Conservation (phyloP, 2,113 vertebrate genomes). For the Procavia capensis region DNA sequence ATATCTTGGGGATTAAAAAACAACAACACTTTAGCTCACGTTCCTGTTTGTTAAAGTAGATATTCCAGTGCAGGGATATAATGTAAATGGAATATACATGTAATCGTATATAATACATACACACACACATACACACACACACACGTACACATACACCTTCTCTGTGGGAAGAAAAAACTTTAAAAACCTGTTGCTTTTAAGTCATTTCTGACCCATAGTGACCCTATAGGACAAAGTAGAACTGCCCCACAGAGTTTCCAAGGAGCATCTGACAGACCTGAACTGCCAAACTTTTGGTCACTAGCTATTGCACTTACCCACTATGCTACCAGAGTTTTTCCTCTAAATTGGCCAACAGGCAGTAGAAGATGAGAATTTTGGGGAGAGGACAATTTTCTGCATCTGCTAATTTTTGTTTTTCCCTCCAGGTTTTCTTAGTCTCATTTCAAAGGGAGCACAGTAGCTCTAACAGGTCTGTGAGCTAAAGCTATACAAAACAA, state of each 20-base stretch:
- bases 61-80: constrained; percentile 14
- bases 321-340: not conserved
- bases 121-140: too few species aligned
- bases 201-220: too few species aligned
- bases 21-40: not conserved
- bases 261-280: too few species aligned
- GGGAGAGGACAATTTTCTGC: not conserved
- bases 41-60: not conserved
- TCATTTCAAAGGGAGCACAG: not conserved
- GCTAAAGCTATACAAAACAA: not conserved
- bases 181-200: too few species aligned
- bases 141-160: too few species aligned
- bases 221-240: too few species aligned
- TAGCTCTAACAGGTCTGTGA: not conserved
- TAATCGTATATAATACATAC: not conserved
- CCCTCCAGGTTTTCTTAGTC: not conserved
- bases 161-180: too few species aligned
- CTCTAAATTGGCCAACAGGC: not conserved
- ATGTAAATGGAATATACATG: not conserved
- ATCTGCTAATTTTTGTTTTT: not conserved
- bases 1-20: not conserved
- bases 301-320: too few species aligned
- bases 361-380: not conserved
- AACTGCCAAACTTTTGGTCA: too few species aligned
- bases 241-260: too few species aligned